Percentiles rank a stretch among this genome's conserved stretches.
Evolutionary conservation across 2,888 invertebrate genomes (phyloP).

Genomic region (Tipula lateralis): DNA sequence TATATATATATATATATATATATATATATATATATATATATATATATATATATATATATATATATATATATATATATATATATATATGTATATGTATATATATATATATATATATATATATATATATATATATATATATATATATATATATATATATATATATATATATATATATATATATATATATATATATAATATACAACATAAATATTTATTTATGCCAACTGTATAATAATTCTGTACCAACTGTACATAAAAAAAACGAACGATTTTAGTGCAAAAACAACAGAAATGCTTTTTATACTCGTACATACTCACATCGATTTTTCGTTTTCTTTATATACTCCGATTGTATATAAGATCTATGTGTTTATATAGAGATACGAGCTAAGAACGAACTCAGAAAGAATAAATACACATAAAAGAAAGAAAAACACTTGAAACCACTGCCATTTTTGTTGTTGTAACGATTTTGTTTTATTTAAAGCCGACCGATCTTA

Average conservation of each 20-base stretch:
- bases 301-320: not conserved
- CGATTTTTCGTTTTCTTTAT: not conserved
- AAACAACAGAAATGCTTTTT: not conserved
- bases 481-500: not conserved
- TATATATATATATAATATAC: no score
- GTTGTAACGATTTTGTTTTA: not conserved
- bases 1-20: no score
- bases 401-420: not conserved
- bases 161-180: no score
- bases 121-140: no score
- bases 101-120: no score
- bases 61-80: no score
- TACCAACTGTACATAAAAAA: not conserved
- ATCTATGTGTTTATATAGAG: not conserved
- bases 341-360: not conserved
- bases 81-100: no score
- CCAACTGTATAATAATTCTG: not conserved
- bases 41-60: no score
- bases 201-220: not conserved
- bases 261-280: not conserved
- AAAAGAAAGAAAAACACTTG: not conserved
- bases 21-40: no score
- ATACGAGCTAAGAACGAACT: not conserved
- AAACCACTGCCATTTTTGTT: not conserved
- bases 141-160: no score